Evolutionary conservation across 2,113 vertebrate species (phyloP).

Genomic region (mouse (Mus musculus)): DNA sequence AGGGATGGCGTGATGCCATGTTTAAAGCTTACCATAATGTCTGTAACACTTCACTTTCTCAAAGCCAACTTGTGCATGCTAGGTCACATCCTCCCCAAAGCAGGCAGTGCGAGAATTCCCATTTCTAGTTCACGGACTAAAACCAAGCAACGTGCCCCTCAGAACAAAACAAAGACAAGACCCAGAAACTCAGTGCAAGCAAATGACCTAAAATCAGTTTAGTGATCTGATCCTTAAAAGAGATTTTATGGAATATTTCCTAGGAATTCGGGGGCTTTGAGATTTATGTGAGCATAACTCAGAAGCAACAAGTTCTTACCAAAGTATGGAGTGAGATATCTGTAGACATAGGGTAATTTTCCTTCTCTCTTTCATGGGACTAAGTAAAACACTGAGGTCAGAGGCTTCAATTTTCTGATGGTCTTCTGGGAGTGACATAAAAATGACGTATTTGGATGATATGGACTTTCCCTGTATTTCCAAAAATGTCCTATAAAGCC

Average conservation of each 20-base stretch:
- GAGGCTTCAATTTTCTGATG: not conserved
- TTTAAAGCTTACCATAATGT: not conserved
- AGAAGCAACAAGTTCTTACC: conserved; percentile 28
- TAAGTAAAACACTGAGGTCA: not conserved
- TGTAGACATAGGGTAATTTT: not conserved
- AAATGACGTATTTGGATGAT: not conserved
- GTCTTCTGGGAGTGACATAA: not conserved
- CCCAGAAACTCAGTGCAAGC: not conserved
- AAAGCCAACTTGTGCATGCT: not conserved
- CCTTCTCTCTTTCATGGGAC: not conserved
- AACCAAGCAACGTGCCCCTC: not conserved
- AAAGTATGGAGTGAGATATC: not conserved
- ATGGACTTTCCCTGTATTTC: not conserved
- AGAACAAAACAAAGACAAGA: not conserved
- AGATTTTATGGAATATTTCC: not conserved
- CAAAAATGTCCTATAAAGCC: not conserved
- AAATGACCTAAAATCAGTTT: not conserved
- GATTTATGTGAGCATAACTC: not conserved
- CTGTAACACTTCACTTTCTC: not conserved
- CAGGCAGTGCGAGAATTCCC: not conserved
- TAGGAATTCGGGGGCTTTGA: not conserved
- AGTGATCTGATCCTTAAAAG: not conserved
- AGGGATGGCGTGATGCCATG: not conserved
- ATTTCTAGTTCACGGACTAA: not conserved
- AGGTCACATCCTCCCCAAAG: not conserved